These are phyloP conservation scores for fruit fly (Drosophila melanogaster) DNA, from an alignment of 1,140 invertebrate species.

Conservation along the genomic window Release_6_plus_ISO1_MT NT_033777.3:11290001-11290500, in stretches of 20 bases:
- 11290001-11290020: slow-evolving; percentile 59
- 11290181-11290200: not conserved
- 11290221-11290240: slow-evolving; percentile 31
- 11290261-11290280: slow-evolving; percentile 60
- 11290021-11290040: slow-evolving; percentile 17
- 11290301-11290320: not conserved
- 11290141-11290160: too few species aligned
- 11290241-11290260: slow-evolving; percentile 58
- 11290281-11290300: slow-evolving; percentile 12
- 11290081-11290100: too few species aligned
- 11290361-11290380: slow-evolving; percentile 74
- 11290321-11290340: not conserved
- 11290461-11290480: slow-evolving; percentile 72
- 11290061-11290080: not conserved
- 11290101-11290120: too few species aligned
- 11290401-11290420: not conserved
- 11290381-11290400: slow-evolving; percentile 25
- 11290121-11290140: too few species aligned
- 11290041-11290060: slow-evolving; percentile 9
- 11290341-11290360: slow-evolving; percentile 43
- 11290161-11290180: too few species aligned
- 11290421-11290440: not conserved
- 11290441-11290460: not conserved
- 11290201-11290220: slow-evolving; percentile 14
- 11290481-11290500: slow-evolving; percentile 83